Evolutionary conservation across 2,113 vertebrate genomes (phyloP), one percentile per base, ranked within the genome.

Genomic region (Chloropsis hardwickii): DNA sequence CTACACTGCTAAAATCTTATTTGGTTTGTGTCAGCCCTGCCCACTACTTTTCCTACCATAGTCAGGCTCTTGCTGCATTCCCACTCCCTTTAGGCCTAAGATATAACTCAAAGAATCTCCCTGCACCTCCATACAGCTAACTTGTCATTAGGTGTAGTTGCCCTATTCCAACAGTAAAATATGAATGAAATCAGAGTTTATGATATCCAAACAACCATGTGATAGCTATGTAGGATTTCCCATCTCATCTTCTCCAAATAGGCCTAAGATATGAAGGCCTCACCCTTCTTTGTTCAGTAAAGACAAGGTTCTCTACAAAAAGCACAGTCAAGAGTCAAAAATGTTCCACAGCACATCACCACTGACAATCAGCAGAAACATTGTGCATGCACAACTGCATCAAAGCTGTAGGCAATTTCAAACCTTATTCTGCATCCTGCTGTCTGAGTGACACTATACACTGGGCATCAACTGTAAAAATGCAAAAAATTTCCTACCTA

Each of bases 161-260:
- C 50, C 9, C 23, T 67, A 37, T 14, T 78, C 31, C 20, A 29
- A n/a, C 5, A 31, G 14, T 12, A 44, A 67, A 29, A 51, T 0
- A 6, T 4, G 5, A 65, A 35, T 9, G 2, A 81, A 73, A 25
- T 18, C 25, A 50, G 11, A 19, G 12, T 9, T 44, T 18, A 40
- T 1, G 1, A 22, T 47, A 57, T 53, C 53, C 62, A 33, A 66
- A 80, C 33, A 56, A 10, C 6, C 4, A 22, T 14, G 14, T 1
- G 3, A 24, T 29, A 15, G 14, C 6, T 70, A 42, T 45, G 16
- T 23, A 37, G 23, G 17, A 2, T 47, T 65, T 35, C 37, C 33
- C 1, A 15, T 5, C 6, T 61, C 0, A 0, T 29, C 11, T 64
- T 42, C 23, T 60, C 14, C 10, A 33, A 33, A 17, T 1, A 48